Conservation (phyloP, 1,140 invertebrate genomes). For the Brachionus sp. region DNA sequence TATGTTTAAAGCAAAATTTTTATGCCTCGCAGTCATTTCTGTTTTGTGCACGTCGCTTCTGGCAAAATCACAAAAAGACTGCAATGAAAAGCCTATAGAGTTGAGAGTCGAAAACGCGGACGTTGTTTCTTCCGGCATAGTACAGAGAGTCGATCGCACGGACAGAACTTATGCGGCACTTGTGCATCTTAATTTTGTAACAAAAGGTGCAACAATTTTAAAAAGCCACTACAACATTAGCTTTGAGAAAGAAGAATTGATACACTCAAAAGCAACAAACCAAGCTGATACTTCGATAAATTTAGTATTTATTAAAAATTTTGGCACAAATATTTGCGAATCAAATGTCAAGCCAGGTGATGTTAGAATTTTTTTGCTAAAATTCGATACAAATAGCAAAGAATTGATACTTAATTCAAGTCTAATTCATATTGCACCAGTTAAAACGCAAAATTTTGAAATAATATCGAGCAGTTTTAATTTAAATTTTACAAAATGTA, state of each 20-base stretch:
- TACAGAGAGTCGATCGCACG: background rate
- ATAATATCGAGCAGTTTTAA: background rate
- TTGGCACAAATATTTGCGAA: constrained; percentile 3
- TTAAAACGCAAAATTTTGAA: constrained; percentile 8
- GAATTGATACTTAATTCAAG: background rate
- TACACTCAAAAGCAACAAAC: background rate
- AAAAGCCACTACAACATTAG: background rate
- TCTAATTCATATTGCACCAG: background rate
- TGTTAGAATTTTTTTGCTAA: constrained; percentile 11
- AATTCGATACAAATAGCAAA: background rate
- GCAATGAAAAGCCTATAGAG: background rate
- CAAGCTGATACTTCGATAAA: background rate
- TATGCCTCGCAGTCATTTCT: background rate
- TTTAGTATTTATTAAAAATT: constrained; percentile 3
- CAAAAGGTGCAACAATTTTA: background rate
- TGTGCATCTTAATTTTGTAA: background rate
- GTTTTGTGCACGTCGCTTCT: background rate
- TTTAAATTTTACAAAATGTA: constrained; percentile 20
- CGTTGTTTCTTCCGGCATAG: background rate
- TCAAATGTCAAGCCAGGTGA: background rate
- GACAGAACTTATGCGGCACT: background rate
- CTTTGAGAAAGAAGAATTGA: background rate
- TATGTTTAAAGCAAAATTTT: background rate
- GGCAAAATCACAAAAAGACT: background rate
- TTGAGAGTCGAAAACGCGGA: background rate